Base-by-base conservation (phyloP, 2,797 vertebrate genomes). In the Thaleichthys pacificus region DNA sequence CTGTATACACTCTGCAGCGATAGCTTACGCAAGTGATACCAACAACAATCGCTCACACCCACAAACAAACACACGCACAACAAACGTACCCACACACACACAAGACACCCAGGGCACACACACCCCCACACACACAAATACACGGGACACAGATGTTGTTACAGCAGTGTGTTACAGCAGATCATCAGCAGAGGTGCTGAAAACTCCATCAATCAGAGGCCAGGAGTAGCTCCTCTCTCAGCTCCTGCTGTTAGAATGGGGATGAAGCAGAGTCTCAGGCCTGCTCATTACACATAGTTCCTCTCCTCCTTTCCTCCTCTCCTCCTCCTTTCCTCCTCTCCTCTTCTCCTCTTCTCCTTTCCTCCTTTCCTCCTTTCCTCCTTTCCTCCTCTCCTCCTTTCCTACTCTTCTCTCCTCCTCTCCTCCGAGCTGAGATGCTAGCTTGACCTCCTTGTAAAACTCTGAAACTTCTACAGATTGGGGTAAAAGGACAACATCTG, bases 201-300 rank as follows among this genome's bases (percentile, higher is more conserved):
- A 75, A 69, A 77, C 38, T 30, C 60, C 66, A 65, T 81, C 65
- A 51, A 65, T 81, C 65, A 51, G 60, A 68, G 72, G 69, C 61
- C 73, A 35, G 61, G 64, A 68, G 21, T 56, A 65, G 63, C 57
- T 69, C 70, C 61, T 75, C 70, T 72, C 69, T 30, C 67, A 24
- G 71, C 69, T 67, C 62, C 49, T 67, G 60, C 11, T 49, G 47
- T 49, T 11, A 17, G 47, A 12, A 17, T 49, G 47, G 47, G 7
- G 30, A 75, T 57, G 61, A 68, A 6, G 32, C 68, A 30, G 22
- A 30, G 22, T 58, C 57, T 80, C 63, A 68, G 71, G 70, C 49
- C 9, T 57, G 61, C 58, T 76, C 73, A 75, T 73, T 77, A 73
- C 57, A 81, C 70, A 71, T 7, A 32, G 32, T 32, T 32, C 32